phyloP scores from a whole-genome alignment of 2,113 vertebrate genomes.

The Hippolais icterina region DNA sequence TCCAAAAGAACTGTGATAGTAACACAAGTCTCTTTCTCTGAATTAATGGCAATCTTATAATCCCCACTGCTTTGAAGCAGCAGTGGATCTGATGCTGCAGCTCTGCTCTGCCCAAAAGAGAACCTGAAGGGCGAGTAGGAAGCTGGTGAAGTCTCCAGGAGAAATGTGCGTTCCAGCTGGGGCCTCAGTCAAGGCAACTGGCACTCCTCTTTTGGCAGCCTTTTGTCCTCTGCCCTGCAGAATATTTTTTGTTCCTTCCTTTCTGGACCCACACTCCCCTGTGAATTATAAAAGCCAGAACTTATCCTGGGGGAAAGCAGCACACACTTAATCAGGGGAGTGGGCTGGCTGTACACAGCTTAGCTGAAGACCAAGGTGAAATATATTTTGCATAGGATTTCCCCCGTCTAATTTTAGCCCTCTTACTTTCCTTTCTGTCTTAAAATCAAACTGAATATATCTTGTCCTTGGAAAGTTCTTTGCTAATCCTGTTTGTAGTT shows the following conservation, averaged over 20 bases:
- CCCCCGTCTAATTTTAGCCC: neutral
- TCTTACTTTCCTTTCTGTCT: neutral
- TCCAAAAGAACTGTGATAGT: slow-evolving; percentile 23
- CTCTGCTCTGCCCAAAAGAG: neutral
- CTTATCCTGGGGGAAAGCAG: neutral
- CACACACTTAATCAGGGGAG: fast-evolving
- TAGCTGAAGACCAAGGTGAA: neutral
- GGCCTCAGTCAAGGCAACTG: neutral
- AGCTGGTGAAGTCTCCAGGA: neutral
- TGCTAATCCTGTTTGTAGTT: slow-evolving; percentile 32
- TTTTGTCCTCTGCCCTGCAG: neutral
- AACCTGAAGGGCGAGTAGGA: neutral
- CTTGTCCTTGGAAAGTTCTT: slow-evolving; percentile 52
- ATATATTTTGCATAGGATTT: neutral
- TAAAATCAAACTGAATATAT: neutral
- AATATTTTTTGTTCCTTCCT: neutral
- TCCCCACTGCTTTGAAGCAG: slow-evolving; percentile 53
- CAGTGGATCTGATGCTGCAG: neutral
- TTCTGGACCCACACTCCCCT: neutral
- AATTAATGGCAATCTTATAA: slow-evolving; percentile 64
- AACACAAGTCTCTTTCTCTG: neutral
- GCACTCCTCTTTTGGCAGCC: neutral
- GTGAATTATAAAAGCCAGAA: neutral
- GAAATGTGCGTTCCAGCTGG: neutral
- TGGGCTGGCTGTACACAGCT: neutral